phyloP scores from a whole-genome alignment of 2,113 vertebrate species.

The Montifringilla adamsi region DNA sequence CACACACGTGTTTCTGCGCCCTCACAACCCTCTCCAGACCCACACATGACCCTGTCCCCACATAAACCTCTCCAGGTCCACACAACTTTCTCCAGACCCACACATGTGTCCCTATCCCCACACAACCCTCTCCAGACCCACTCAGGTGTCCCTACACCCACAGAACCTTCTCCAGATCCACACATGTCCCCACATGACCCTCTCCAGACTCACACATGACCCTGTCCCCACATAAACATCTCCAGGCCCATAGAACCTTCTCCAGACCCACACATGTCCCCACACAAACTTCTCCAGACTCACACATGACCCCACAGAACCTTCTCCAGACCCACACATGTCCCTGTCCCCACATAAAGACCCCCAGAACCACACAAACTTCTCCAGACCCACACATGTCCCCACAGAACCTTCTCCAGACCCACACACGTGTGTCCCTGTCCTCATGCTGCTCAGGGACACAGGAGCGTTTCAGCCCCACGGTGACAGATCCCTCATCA shows the following conservation, averaged over 20 bases:
- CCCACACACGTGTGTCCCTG: background rate
- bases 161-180: background rate
- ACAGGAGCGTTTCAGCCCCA: background rate
- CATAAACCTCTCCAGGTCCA: background rate
- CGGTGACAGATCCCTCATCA: background rate
- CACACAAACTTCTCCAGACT: background rate
- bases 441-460: background rate
- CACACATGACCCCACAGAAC: too few species aligned
- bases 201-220: background rate
- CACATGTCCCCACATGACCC: accelerated
- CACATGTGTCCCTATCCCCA: background rate
- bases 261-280: too few species aligned
- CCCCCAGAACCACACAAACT: background rate
- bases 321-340: background rate
- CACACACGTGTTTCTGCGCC: too few species aligned
- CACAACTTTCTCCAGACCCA: background rate
- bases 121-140: background rate
- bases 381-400: background rate
- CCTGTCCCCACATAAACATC: background rate
- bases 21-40: background rate
- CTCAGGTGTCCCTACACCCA: background rate
- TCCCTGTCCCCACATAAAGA: background rate
- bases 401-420: background rate
- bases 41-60: background rate
- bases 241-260: too few species aligned